Evolutionary conservation across 1,140 invertebrate genomes (phyloP), one percentile per base, ranked within the genome.

Genomic region (Protaetia brevitarsis): DNA sequence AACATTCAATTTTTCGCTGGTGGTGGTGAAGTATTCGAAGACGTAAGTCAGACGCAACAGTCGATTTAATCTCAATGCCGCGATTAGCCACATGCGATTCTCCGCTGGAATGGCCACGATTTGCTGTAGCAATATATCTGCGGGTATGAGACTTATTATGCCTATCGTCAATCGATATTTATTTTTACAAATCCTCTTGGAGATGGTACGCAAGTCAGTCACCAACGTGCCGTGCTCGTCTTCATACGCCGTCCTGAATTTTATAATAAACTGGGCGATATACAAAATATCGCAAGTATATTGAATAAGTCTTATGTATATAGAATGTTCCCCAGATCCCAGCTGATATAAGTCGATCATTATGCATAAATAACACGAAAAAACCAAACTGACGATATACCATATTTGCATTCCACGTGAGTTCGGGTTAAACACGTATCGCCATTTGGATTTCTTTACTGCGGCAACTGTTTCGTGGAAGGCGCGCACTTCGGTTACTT

Each of bases 341-440:
- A 62, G 11, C n/a, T 62, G 60, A 37, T 62, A 62, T 23, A 62
- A 23, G 19, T 62, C 60, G 6, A 62, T 2, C 26, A 62, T 30
- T 21, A 62, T 62, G 11, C 29, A 29, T 7, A 62, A 4, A 10
- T 62, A 62, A 21, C 60, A 62, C 4, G 60, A 51, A 59, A 29
- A 59, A 4, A 27, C 11, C 8, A 59, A 59, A 29, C 30, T 59
- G 13, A 59, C 7, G 2, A 6, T n/a, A 16, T 30, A 29, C 57
- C 57, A 59, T 6, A 59, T 29, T 16, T 29, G 57, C 57, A 59
- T 59, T 11, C 11, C 23, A 1, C 2, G 2, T 16, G 57, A 29
- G 16, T 59, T 59, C 30, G 57, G 57, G 16, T 59, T 8, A 10
- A 59, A 59, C 19, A 51, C 41, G 41, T 19, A 51, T 8, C 13